Conservation (phyloP, 2,113 vertebrate species). For the Polypterus bichir region DNA sequence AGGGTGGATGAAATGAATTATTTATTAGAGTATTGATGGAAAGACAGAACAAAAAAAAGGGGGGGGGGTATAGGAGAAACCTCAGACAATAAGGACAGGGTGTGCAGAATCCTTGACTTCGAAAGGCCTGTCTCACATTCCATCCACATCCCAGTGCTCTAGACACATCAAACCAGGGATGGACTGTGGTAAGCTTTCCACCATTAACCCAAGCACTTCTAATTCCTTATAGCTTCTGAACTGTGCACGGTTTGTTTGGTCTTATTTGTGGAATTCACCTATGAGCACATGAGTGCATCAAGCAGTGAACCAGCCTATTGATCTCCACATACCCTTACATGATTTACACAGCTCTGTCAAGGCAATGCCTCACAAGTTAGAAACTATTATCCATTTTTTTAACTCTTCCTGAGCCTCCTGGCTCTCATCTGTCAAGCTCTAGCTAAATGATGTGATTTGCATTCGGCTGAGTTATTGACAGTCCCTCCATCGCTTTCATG, state of each 20-base stretch:
- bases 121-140: no score
- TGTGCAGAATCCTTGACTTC: no score
- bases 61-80: neutral
- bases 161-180: no score
- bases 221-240: no score
- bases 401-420: constrained; percentile 55
- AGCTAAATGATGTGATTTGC: constrained; percentile 68
- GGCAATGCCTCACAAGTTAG: constrained; percentile 5
- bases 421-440: constrained; percentile 70
- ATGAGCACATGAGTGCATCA: neutral
- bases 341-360: neutral
- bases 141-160: no score
- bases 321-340: neutral
- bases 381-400: constrained; percentile 42
- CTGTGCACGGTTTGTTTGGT: neutral
- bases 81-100: no score
- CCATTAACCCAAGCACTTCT: no score
- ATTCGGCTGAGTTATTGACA: constrained; percentile 80
- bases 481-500: constrained; percentile 52
- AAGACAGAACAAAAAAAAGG: constrained; percentile 30
- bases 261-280: neutral
- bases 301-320: neutral
- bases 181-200: no score
- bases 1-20: constrained; percentile 35
- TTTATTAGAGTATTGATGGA: constrained; percentile 36